A percentile compares a stretch with the other conserved stretches of the same genome.
These are phyloP conservation scores for Falcunculus frontatus DNA, from an alignment of 2,113 vertebrate species.

Conservation along the genomic window DNA sequence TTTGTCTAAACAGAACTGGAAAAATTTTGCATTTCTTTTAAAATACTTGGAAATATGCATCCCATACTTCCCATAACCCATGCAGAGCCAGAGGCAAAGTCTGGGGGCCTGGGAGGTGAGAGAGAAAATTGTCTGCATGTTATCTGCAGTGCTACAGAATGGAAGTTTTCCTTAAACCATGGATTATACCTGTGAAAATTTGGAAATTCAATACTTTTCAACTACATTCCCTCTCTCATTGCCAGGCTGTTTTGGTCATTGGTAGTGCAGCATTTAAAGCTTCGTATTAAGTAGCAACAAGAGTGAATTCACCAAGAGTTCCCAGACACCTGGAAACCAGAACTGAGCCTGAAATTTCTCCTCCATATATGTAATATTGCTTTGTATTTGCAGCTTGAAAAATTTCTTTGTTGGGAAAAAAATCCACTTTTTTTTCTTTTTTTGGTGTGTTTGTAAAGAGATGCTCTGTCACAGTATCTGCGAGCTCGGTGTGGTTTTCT, in stretches of 20 bases:
- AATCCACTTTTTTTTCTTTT: fast-evolving
- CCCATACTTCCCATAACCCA: neutral
- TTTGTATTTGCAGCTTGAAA: neutral
- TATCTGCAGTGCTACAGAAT: neutral
- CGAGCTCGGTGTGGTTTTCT: neutral
- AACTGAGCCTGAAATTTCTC: neutral
- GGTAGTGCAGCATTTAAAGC: neutral
- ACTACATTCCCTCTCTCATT: neutral
- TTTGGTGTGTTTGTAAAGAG: neutral
- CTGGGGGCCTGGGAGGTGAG: neutral
- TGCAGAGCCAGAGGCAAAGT: neutral
- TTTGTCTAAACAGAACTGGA: neutral
- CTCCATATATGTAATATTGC: neutral
- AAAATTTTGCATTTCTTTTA: neutral
- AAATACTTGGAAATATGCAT: neutral
- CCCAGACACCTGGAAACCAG: neutral
- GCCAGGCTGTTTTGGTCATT: neutral
- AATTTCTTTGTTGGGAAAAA: neutral
- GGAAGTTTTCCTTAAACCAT: neutral
- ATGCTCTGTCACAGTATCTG: neutral
- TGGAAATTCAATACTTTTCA: neutral
- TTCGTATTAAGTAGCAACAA: neutral
- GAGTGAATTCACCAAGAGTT: neutral
- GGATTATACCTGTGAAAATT: neutral
- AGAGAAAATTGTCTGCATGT: neutral